Evolutionary conservation across 1,140 invertebrate species (phyloP).

Genomic region (Laupala kohalensis): DNA sequence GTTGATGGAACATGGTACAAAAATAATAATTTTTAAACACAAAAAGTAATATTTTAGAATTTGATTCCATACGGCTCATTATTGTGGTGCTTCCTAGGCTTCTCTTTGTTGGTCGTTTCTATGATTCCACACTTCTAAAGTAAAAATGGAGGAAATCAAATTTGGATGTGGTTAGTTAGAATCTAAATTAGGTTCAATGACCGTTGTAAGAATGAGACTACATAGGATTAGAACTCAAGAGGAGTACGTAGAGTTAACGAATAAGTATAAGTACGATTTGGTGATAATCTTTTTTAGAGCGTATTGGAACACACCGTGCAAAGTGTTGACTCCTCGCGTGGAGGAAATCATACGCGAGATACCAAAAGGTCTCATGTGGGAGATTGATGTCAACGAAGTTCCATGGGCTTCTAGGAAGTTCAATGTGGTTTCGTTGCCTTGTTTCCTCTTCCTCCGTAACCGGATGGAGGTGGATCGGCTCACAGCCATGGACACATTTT

Average conservation of each 20-base stretch:
- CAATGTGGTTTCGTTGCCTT: not conserved
- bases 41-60: no score
- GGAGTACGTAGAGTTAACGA: not conserved
- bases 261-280: not conserved
- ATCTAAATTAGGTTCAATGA: no score
- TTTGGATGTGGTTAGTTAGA: no score
- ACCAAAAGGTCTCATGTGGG: not conserved
- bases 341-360: not conserved
- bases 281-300: not conserved
- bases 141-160: no score
- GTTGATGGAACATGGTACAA: no score
- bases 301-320: not conserved
- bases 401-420: not conserved
- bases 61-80: no score
- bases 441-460: not conserved
- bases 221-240: not conserved
- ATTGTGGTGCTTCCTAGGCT: no score
- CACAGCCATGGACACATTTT: not conserved
- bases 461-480: not conserved
- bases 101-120: no score
- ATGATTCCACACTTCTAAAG: no score
- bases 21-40: no score
- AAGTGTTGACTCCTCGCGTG: not conserved
- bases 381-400: not conserved
- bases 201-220: no score